These are phyloP conservation scores for Sycophila sp. DNA, from an alignment of 1,140 invertebrate genomes.

Conservation along the genomic window DNA sequence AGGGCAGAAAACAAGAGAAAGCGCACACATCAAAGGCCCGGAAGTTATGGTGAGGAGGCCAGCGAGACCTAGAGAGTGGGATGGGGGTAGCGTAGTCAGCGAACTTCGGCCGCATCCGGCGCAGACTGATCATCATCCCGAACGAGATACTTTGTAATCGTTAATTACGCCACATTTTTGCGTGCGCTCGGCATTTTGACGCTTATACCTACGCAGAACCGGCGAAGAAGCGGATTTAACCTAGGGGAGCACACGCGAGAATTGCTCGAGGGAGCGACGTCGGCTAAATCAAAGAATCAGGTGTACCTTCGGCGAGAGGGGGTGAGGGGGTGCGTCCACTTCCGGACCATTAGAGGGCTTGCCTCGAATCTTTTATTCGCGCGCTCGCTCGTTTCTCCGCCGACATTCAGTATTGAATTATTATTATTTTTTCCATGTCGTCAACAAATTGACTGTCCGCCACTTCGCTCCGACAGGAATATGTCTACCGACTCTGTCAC, in stretches of 20 bases:
- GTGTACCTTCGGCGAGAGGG: neutral
- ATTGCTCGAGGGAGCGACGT: neutral
- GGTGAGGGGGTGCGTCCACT: neutral
- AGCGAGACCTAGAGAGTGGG: neutral
- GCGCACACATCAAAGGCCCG: slow-evolving; percentile 46
- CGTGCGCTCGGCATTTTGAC: neutral
- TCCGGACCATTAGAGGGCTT: slow-evolving; percentile 28
- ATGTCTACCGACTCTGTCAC: no score
- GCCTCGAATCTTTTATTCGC: neutral
- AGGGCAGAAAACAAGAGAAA: slow-evolving; percentile 46
- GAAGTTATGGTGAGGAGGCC: slow-evolving; percentile 35
- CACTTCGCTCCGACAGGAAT: no score
- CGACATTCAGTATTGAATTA: no score
- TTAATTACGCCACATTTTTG: slow-evolving; percentile 34
- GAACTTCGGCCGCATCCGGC: slow-evolving; percentile 24
- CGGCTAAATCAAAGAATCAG: slow-evolving; percentile 29
- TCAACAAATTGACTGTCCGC: no score
- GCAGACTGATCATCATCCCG: slow-evolving; percentile 34
- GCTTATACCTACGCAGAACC: neutral
- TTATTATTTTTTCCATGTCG: no score
- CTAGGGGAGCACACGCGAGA: neutral
- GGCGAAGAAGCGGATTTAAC: neutral
- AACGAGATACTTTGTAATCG: slow-evolving; percentile 37
- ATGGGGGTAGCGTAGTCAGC: neutral
- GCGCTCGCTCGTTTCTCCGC: neutral